These are phyloP conservation scores for Tenualosa ilisha DNA, from an alignment of 2,797 vertebrate genomes.

Conservation along the genomic window DNA sequence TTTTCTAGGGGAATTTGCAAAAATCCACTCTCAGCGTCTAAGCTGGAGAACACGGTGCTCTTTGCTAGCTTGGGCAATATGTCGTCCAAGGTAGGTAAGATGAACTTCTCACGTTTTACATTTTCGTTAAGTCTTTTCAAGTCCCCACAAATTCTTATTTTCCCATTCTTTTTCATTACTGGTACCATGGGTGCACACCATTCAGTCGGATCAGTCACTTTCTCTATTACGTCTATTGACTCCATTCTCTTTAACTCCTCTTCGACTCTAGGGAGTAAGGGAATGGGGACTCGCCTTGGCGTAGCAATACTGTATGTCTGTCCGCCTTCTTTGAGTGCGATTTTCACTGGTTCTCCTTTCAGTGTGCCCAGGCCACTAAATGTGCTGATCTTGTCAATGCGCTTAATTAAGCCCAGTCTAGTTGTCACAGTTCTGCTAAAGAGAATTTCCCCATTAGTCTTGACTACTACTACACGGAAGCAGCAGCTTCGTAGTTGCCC, in stretches of 20 bases:
- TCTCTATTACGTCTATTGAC: conserved; percentile 17
- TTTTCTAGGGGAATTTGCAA: too few species aligned
- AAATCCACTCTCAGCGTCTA: too few species aligned
- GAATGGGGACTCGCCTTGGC: background rate
- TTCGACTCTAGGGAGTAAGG: conserved; percentile 12
- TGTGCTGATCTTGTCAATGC: background rate
- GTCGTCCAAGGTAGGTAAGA: too few species aligned
- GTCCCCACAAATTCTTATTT: conserved; percentile 29
- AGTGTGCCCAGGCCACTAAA: too few species aligned
- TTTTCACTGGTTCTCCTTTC: too few species aligned
- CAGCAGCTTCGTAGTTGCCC: too few species aligned
- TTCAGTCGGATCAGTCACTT: conserved; percentile 27
- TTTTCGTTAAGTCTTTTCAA: background rate
- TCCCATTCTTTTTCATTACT: conserved; percentile 15
- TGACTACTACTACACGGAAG: conserved; percentile 22
- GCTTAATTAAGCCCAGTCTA: conserved; percentile 21
- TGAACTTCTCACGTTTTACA: conserved; percentile 6
- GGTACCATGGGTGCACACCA: too few species aligned
- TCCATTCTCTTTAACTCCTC: conserved; percentile 24
- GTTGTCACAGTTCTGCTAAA: conserved; percentile 23
- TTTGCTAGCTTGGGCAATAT: too few species aligned
- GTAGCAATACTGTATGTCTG: conserved; percentile 9
- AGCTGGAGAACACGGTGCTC: too few species aligned
- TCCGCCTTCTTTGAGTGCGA: background rate
- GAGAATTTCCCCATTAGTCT: conserved; percentile 30